Base-by-base conservation (phyloP, 2,888 invertebrate genomes). In the Amblyteles armatorius region DNA sequence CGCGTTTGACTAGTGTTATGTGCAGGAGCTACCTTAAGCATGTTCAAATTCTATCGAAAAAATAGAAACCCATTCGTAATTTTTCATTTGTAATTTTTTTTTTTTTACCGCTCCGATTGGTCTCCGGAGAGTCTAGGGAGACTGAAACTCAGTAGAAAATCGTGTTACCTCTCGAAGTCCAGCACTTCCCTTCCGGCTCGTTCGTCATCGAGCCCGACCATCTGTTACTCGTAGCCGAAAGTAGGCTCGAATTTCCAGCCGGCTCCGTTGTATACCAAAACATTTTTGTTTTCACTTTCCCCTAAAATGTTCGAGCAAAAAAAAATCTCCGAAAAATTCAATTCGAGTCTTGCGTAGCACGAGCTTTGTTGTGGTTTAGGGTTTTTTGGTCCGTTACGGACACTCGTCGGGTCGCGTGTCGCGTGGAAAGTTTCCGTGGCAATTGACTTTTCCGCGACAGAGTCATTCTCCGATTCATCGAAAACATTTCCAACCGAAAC, bases 191-290 rank as follows among this genome's bases (percentile, higher is more conserved):
- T 81, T 84, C 73, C 81, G 84, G 69, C 36, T 50, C 78, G 69
- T 81, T 81, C 19, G 44, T 81, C 84, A 55, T 81, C 73, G 19
- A 22, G 36, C 69, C 55, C 63, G 55, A 78, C 72, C 84, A 84
- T 81, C 81, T 84, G 84, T 67, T 74, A 33, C 40, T 52, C 26
- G 19, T 22, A n/a, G 36, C 63, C 52, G 44, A 69, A 60, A 40
- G 36, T 29, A 44, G 36, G 3, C 44, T 63, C 13, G 22, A 69
- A 78, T 60, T 69, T 55, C 55, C 55, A 26, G 11, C 52, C 26
- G 48, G 22, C 26, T 44, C 72, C 72, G 67, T 33, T 44, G 11
- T 11, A 11, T 3, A 68, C 63, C 52, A 65, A 77, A 65, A 44
- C 13, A 48, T 29, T 65, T 13, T 29, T 50, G 9, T 48, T 44